These are phyloP conservation scores for Scaptomyza parva DNA, from an alignment of 2,888 invertebrate species.

Conservation along the genomic window DNA sequence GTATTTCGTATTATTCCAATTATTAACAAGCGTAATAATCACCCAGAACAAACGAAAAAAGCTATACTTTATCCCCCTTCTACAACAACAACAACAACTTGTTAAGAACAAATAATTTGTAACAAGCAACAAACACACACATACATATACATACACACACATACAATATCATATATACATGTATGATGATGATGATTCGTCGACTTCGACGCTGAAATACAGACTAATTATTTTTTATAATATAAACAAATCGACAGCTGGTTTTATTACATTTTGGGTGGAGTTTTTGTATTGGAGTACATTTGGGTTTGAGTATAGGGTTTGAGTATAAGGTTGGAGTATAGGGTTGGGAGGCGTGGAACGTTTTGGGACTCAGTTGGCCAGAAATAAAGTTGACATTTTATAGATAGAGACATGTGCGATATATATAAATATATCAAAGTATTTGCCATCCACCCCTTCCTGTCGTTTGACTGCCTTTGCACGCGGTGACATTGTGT, in stretches of 20 bases:
- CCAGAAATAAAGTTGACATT: constrained; percentile 76
- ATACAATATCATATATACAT: constrained; percentile 54
- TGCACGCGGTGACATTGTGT: neutral
- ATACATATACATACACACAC: constrained; percentile 51
- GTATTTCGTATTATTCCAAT: constrained; percentile 79
- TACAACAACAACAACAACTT: constrained; percentile 18
- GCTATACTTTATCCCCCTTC: constrained; percentile 72
- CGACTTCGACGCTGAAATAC: constrained; percentile 76
- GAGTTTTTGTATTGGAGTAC: too few species aligned
- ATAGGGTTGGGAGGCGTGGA: too few species aligned
- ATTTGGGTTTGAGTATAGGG: too few species aligned
- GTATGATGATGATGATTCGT: constrained; percentile 64
- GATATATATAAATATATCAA: constrained; percentile 56
- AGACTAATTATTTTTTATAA: constrained; percentile 78
- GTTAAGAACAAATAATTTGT: constrained; percentile 25
- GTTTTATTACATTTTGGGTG: constrained; percentile 61
- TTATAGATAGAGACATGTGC: constrained; percentile 79
- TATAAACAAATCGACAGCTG: constrained; percentile 78
- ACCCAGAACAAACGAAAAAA: too few species aligned
- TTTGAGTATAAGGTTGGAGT: neutral
- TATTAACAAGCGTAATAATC: constrained; percentile 78
- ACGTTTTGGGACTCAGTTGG: constrained; percentile 60
- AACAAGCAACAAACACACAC: constrained; percentile 37
- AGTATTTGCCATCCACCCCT: constrained; percentile 27
- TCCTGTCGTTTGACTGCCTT: constrained; percentile 12